A percentile compares a stretch with the other conserved stretches of the same genome.
phyloP scores from a whole-genome alignment of 2,113 vertebrate genomes.

The Kryptolebias marmoratus region DNA sequence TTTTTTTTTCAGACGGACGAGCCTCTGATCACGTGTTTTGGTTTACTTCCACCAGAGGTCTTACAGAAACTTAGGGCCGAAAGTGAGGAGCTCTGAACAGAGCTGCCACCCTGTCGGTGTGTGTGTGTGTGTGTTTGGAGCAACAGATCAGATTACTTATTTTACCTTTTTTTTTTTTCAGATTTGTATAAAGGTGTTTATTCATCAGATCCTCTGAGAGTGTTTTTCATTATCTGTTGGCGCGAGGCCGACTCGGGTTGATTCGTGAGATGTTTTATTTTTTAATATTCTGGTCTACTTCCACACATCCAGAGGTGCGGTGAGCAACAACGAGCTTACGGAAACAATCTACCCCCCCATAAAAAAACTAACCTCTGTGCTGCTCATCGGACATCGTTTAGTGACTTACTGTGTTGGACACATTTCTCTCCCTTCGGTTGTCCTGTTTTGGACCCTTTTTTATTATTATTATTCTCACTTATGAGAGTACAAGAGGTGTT shows the following conservation, averaged over 20 bases:
- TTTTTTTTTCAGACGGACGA: not conserved
- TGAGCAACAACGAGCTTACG: constrained; percentile 3
- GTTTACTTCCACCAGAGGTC: constrained; percentile 35
- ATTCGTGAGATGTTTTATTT: constrained; percentile 46
- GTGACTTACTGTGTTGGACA: constrained; percentile 12
- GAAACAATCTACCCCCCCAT: constrained; percentile 14
- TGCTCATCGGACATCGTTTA: constrained; percentile 32
- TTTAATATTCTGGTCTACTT: constrained; percentile 60
- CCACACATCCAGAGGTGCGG: constrained; percentile 33
- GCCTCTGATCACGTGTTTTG: not conserved
- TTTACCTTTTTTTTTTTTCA: constrained; percentile 35
- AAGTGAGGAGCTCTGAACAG: constrained; percentile 37
- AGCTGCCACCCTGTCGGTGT: constrained; percentile 43
- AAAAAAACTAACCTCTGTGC: constrained; percentile 1
- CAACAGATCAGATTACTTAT: constrained; percentile 54
- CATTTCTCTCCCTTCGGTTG: not conserved
- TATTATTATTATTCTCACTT: not conserved
- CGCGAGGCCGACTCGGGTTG: constrained; percentile 35
- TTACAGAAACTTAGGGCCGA: constrained; percentile 8
- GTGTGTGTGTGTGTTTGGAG: constrained; percentile 47
- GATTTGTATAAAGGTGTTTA: constrained; percentile 65
- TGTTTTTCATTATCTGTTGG: constrained; percentile 49
- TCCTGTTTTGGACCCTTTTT: not conserved
- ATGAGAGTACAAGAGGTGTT: not conserved
- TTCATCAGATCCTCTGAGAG: constrained; percentile 51